These are phyloP conservation scores for Platerodrilus igneus DNA, from an alignment of 2,888 invertebrate species.

Conservation along the genomic window DNA sequence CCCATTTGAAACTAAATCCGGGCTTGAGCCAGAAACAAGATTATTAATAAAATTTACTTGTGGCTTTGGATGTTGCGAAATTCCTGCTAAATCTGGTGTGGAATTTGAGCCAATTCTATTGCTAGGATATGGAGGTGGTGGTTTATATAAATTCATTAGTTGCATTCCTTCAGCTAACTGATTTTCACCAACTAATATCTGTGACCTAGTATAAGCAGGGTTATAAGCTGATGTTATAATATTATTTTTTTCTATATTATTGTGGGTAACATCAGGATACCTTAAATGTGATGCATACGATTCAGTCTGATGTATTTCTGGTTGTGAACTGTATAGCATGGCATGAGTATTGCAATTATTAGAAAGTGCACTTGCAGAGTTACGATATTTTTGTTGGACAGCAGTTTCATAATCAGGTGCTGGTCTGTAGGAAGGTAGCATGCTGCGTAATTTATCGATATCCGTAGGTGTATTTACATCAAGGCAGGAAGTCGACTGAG, in stretches of 20 bases:
- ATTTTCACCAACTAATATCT: slow-evolving; percentile 34
- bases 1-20: slow-evolving; percentile 71
- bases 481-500: slow-evolving; percentile 63
- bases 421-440: slow-evolving; percentile 80
- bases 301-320: slow-evolving; percentile 63
- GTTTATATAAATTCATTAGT: slow-evolving; percentile 68
- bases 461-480: slow-evolving; percentile 54
- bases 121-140: slow-evolving; percentile 80
- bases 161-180: slow-evolving; percentile 52
- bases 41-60: slow-evolving; percentile 41
- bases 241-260: slow-evolving; percentile 43
- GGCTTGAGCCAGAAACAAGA: slow-evolving; percentile 71
- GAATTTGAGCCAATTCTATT: slow-evolving; percentile 75
- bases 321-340: slow-evolving; percentile 64
- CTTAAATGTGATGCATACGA: slow-evolving; percentile 45
- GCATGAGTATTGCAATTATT: slow-evolving; percentile 37
- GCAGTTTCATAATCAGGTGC: slow-evolving; percentile 96
- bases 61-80: slow-evolving; percentile 53
- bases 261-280: slow-evolving; percentile 66
- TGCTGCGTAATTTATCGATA: slow-evolving; percentile 59
- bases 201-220: slow-evolving; percentile 35
- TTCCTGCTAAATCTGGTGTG: slow-evolving; percentile 77
- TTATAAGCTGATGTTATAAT: slow-evolving; percentile 27
- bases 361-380: slow-evolving; percentile 50
- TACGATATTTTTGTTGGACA: slow-evolving; percentile 76